Evolutionary conservation across 2,797 vertebrate genomes (phyloP).

Genomic region (Trichosurus vulpecula): DNA sequence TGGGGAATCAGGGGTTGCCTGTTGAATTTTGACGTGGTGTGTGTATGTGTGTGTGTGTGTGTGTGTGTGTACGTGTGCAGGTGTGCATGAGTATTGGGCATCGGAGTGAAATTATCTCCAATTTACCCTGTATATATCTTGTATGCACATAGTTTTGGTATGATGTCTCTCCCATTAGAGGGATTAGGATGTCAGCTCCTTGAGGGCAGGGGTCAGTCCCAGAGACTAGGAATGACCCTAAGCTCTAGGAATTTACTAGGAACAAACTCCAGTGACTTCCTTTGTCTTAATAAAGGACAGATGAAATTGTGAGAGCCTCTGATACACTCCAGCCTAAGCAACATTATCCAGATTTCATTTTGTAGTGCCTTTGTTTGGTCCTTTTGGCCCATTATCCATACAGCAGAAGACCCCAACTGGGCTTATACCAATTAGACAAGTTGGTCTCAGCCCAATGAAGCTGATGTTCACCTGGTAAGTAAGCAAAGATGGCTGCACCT

Average conservation of each 20-base stretch:
- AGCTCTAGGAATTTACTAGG: neutral
- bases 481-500: constrained; percentile 39
- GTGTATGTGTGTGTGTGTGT: neutral
- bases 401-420: neutral
- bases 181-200: neutral
- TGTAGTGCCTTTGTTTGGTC: neutral
- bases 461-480: constrained; percentile 8
- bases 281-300: neutral
- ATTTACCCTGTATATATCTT: neutral
- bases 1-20: neutral
- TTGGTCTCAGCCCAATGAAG: neutral
- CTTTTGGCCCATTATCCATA: neutral
- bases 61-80: too few species aligned
- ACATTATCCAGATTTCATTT: rapidly evolving
- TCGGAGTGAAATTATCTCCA: neutral
- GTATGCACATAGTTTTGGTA: neutral
- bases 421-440: neutral
- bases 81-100: neutral
- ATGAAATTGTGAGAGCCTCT: neutral
- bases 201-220: neutral
- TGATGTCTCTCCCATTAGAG: neutral
- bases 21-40: neutral
- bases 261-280: neutral
- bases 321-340: neutral
- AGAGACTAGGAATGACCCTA: neutral